Evolutionary conservation across 2,113 vertebrate genomes (phyloP).

Genomic region (Nesogale talazaci): DNA sequence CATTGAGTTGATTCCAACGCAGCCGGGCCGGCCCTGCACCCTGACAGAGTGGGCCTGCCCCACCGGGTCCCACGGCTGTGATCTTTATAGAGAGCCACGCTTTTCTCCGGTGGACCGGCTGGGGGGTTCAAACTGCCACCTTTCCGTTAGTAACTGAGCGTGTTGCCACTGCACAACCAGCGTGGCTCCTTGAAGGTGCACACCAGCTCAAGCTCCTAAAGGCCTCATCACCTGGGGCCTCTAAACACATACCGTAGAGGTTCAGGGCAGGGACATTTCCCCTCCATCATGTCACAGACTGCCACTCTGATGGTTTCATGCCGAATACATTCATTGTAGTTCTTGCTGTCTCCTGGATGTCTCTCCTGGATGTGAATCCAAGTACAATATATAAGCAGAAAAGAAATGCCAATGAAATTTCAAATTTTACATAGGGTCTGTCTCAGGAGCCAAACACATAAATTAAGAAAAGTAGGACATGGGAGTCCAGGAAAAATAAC

Average conservation of each 20-base stretch:
- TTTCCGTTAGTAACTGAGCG: neutral
- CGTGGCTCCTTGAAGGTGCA: neutral
- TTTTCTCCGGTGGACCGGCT: neutral
- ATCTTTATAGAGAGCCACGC: neutral
- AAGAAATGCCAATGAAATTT: slow-evolving; percentile 6
- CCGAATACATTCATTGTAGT: slow-evolving; percentile 98
- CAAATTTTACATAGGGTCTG: neutral
- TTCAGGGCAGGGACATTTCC: slow-evolving; percentile 95
- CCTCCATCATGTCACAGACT: slow-evolving; percentile 99
- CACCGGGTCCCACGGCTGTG: neutral
- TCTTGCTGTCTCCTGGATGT: slow-evolving; percentile 98
- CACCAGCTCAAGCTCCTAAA: neutral
- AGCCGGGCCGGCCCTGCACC: too few species aligned
- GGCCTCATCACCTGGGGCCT: neutral
- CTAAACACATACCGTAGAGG: slow-evolving; percentile 90
- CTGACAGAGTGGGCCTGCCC: neutral
- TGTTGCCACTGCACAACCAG: neutral
- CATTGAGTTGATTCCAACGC: neutral
- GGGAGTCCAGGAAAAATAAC: neutral
- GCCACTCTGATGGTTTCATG: slow-evolving; percentile 98
- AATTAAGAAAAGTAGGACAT: neutral
- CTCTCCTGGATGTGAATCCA: slow-evolving; percentile 89
- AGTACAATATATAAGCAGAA: neutral
- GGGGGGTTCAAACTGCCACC: neutral
- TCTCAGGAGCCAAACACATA: neutral